Evolutionary conservation across 2,888 invertebrate species (phyloP).

Genomic region (Listrodromus nycthemerus): DNA sequence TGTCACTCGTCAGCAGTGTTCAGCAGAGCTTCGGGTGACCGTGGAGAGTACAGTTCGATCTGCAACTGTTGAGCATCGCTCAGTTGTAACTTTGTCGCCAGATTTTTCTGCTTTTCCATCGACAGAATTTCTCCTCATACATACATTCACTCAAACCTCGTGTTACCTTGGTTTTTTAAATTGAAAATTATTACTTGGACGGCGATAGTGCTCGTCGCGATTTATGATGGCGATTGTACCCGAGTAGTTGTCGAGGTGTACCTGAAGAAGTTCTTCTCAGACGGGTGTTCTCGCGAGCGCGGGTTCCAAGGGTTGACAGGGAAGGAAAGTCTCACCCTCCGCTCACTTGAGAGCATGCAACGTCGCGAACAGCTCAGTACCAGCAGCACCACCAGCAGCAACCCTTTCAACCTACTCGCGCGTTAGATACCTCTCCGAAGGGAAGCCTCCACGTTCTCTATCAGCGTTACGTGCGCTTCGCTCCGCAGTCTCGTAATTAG

Average conservation of each 20-base stretch:
- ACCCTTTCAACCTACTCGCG: slow-evolving; percentile 24
- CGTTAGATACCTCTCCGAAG: slow-evolving; percentile 29
- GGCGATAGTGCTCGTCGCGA: slow-evolving; percentile 28
- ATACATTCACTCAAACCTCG: neutral
- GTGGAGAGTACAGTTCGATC: slow-evolving; percentile 49
- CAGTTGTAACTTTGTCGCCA: neutral
- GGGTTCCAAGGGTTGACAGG: slow-evolving; percentile 12
- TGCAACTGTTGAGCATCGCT: slow-evolving; percentile 29
- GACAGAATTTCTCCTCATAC: neutral
- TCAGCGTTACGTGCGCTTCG: slow-evolving; percentile 35
- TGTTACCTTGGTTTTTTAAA: neutral
- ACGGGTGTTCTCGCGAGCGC: slow-evolving; percentile 36
- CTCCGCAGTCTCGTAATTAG: slow-evolving; percentile 75
- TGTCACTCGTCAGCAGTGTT: slow-evolving; percentile 55
- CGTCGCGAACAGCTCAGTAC: slow-evolving; percentile 69
- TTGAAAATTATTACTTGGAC: neutral
- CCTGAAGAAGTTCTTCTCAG: slow-evolving; percentile 64
- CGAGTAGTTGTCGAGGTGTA: slow-evolving; percentile 49
- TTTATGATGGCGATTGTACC: slow-evolving; percentile 71
- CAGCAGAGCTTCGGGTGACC: slow-evolving; percentile 57
- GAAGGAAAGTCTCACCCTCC: slow-evolving; percentile 59
- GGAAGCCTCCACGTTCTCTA: slow-evolving; percentile 14
- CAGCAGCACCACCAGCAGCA: slow-evolving; percentile 23
- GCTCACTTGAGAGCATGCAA: slow-evolving; percentile 67
- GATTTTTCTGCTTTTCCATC: slow-evolving; percentile 26